Conservation (phyloP, 1,140 invertebrate genomes). For the Philaenus spumarius region DNA sequence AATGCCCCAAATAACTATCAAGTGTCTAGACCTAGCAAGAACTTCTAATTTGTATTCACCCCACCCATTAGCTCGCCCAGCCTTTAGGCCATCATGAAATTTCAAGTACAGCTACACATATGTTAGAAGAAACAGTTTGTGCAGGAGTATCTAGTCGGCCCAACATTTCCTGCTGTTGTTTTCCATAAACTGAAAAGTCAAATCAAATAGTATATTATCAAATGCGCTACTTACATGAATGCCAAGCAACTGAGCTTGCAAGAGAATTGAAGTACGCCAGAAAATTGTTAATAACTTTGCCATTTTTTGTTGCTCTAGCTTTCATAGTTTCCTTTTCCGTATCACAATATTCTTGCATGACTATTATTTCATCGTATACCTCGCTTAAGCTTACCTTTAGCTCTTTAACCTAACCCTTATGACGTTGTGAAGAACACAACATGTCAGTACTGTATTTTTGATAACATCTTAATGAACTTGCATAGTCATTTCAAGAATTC, state of each 20-base stretch:
- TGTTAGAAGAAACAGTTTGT: too few relatives aligned
- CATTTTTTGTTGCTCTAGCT: slow-evolving; percentile 1
- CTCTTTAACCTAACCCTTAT: background rate
- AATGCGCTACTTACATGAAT: too few relatives aligned
- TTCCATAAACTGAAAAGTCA: too few relatives aligned
- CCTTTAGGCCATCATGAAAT: too few relatives aligned
- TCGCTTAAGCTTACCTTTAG: background rate
- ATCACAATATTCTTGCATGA: background rate
- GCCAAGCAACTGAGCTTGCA: background rate
- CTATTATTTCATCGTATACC: slow-evolving; percentile 2
- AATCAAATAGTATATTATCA: too few relatives aligned
- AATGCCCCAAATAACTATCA: too few relatives aligned
- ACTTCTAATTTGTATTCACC: too few relatives aligned
- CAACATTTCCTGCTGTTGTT: too few relatives aligned
- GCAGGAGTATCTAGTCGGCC: too few relatives aligned
- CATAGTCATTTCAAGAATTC: slow-evolving; percentile 37
- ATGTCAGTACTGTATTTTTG: slow-evolving; percentile 30
- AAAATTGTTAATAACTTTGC: background rate
- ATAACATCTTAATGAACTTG: slow-evolving; percentile 29
- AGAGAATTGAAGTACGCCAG: background rate
- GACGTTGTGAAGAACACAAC: slow-evolving; percentile 13
- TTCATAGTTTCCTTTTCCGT: background rate
- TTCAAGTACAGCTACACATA: too few relatives aligned
- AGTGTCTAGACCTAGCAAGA: too few relatives aligned
- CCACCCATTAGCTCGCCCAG: too few relatives aligned